phyloP scores from a whole-genome alignment of 2,113 vertebrate species.

The Oncorhynchus kisutch region DNA sequence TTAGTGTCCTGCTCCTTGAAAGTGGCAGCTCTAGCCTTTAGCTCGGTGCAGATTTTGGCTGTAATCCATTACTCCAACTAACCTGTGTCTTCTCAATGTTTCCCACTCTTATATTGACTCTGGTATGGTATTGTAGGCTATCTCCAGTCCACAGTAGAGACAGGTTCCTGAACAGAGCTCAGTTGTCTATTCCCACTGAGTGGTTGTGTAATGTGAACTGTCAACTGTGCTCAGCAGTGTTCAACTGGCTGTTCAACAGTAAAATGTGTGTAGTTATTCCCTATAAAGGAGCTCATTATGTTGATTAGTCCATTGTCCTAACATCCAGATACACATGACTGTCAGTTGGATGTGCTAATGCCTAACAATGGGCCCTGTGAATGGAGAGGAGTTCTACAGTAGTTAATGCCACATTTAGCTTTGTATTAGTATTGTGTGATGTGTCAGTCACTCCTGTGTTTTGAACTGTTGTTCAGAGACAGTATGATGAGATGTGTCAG shows the following conservation, averaged over 20 bases:
- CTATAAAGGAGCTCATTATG: constrained; percentile 64
- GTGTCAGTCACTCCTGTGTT: too few relatives aligned
- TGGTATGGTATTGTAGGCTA: not conserved
- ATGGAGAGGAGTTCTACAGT: constrained; percentile 45
- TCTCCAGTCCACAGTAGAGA: constrained; percentile 13
- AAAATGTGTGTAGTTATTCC: constrained; percentile 70
- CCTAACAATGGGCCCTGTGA: constrained; percentile 45
- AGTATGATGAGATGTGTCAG: too few relatives aligned
- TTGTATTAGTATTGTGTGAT: too few relatives aligned
- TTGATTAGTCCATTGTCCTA: constrained; percentile 67
- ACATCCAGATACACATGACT: constrained; percentile 55
- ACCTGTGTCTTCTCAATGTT: not conserved
- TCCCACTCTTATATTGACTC: not conserved
- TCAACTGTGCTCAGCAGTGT: constrained; percentile 42
- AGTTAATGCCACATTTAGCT: constrained; percentile 44
- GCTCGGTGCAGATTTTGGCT: too few relatives aligned
- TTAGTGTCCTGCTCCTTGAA: too few relatives aligned
- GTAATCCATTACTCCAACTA: too few relatives aligned
- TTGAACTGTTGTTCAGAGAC: too few relatives aligned
- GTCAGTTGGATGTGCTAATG: constrained; percentile 67
- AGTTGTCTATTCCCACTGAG: not conserved
- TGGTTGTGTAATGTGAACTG: constrained; percentile 43
- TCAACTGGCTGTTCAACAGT: constrained; percentile 56
- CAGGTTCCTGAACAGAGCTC: too few relatives aligned
- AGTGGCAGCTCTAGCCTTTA: too few relatives aligned